phyloP scores from a whole-genome alignment of 2,113 vertebrate genomes.

The Dasyprocta punctata region DNA sequence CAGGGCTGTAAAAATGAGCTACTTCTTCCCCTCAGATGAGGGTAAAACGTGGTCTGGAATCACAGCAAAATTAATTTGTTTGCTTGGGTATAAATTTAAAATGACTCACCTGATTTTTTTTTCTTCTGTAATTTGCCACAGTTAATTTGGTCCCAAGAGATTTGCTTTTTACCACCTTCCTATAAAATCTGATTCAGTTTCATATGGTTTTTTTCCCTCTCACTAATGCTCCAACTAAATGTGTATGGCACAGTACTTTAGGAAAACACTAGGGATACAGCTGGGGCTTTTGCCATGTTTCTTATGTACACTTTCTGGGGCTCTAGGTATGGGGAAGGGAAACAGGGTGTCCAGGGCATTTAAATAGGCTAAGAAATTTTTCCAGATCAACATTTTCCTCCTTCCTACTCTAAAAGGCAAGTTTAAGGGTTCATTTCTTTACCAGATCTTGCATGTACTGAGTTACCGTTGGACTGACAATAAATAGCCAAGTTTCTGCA shows the following conservation, averaged over 20 bases:
- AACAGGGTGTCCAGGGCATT: neutral
- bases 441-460: neutral
- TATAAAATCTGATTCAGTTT: slow-evolving; percentile 62
- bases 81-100: slow-evolving; percentile 74
- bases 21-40: slow-evolving; percentile 65
- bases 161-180: slow-evolving; percentile 67
- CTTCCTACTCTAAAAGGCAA: neutral
- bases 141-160: slow-evolving; percentile 67
- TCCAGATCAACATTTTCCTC: neutral
- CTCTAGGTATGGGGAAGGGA: neutral
- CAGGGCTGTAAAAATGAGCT: slow-evolving; percentile 53
- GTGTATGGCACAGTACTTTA: neutral
- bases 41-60: slow-evolving; percentile 64
- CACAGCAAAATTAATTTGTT: slow-evolving; percentile 77
- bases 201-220: neutral
- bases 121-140: slow-evolving; percentile 68
- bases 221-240: slow-evolving; percentile 24
- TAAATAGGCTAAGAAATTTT: slow-evolving; percentile 50
- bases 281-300: neutral
- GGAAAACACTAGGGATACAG: slow-evolving; percentile 15
- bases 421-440: slow-evolving; percentile 34
- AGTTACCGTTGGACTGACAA: neutral
- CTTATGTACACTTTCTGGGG: slow-evolving; percentile 29
- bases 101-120: slow-evolving; percentile 70
- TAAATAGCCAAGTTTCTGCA: slow-evolving; percentile 1